Percentiles rank a stretch among this genome's conserved stretches.
Evolutionary conservation across 2,888 invertebrate genomes (phyloP).

Genomic region (Ophion costatus): DNA sequence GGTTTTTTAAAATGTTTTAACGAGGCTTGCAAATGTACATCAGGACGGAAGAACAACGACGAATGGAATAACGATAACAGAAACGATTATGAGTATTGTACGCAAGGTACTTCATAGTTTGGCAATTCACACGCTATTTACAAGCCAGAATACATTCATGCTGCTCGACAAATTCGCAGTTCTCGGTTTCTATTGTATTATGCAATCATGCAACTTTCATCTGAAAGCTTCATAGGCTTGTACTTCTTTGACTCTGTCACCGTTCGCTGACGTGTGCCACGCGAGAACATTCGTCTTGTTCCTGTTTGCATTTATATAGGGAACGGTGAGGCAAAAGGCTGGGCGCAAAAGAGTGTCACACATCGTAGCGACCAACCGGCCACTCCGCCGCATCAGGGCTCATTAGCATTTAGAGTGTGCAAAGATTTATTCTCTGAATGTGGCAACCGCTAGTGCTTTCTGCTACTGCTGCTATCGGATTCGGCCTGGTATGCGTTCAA

Average conservation of each 20-base stretch:
- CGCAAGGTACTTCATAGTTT: not conserved
- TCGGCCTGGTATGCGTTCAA: constrained; percentile 76
- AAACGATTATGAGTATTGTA: constrained; percentile 19
- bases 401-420: constrained; percentile 80
- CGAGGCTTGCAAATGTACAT: not conserved
- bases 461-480: constrained; percentile 68
- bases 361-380: constrained; percentile 36
- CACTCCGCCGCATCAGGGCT: constrained; percentile 61
- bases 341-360: constrained; percentile 29
- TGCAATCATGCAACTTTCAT: constrained; percentile 9
- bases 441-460: constrained; percentile 69
- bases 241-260: constrained; percentile 7
- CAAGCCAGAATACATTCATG: not conserved
- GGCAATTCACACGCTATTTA: not conserved
- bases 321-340: constrained; percentile 15
- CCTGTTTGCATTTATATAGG: not conserved
- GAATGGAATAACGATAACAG: not conserved
- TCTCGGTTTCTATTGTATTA: not conserved
- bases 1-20: too few species aligned
- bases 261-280: constrained; percentile 9
- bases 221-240: constrained; percentile 13
- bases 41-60: not conserved
- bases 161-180: constrained; percentile 1
- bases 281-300: constrained; percentile 48
- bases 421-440: constrained; percentile 76